Percentiles rank a stretch among this genome's conserved stretches.
These are phyloP conservation scores for Heliconius melpomene DNA, from an alignment of 1,140 invertebrate genomes.

Conservation along the genomic window DNA sequence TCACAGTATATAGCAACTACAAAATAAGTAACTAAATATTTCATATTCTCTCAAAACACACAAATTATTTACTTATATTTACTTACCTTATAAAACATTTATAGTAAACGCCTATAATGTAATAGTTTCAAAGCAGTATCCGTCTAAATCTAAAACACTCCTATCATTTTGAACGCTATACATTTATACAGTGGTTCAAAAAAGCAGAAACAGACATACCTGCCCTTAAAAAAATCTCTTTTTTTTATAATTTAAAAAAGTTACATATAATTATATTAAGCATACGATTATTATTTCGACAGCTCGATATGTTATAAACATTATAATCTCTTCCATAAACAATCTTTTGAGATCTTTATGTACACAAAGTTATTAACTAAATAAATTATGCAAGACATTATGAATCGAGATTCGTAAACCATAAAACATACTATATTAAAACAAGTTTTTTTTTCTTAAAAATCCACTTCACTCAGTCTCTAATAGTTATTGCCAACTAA, in stretches of 20 bases:
- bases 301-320: not conserved
- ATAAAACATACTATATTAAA: not conserved
- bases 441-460: not conserved
- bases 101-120: not conserved
- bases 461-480: not conserved
- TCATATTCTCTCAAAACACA: constrained; percentile 6
- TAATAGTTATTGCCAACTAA: not conserved
- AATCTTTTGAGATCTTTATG: constrained; percentile 22
- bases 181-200: too few relatives aligned
- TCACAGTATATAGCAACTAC: constrained; percentile 65
- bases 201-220: too few relatives aligned
- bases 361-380: constrained; percentile 15
- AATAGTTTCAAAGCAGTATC: not conserved
- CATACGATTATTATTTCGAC: not conserved
- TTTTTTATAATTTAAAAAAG: too few relatives aligned
- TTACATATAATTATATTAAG: not conserved
- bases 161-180: too few relatives aligned
- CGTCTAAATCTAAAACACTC: too few relatives aligned
- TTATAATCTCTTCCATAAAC: constrained; percentile 25
- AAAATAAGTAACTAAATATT: constrained; percentile 29
- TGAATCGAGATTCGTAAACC: constrained; percentile 35
- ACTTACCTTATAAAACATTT: not conserved
- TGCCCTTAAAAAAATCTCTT: too few relatives aligned
- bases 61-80: not conserved
- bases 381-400: constrained; percentile 17